Evolutionary conservation across 2,797 vertebrate species (phyloP).

Genomic region (Xenops minutus): DNA sequence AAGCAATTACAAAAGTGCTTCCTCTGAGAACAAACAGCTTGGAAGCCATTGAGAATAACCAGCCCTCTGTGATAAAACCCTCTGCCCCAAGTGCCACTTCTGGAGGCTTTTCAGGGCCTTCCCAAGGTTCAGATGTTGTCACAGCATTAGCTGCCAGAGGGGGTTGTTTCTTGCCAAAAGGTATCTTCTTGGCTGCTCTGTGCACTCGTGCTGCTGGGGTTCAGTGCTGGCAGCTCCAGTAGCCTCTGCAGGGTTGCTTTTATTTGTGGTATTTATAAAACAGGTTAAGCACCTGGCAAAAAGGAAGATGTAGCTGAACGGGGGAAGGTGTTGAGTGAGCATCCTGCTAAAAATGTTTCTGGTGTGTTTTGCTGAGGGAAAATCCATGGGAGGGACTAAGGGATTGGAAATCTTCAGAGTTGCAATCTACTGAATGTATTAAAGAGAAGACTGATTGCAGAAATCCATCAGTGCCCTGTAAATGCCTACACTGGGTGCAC

Average conservation of each 20-base stretch:
- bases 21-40: neutral
- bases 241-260: neutral
- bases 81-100: neutral
- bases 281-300: neutral
- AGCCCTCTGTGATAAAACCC: neutral
- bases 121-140: slow-evolving; percentile 14
- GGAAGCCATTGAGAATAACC: neutral
- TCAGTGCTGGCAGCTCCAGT: neutral
- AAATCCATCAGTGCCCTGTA: no score
- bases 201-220: neutral
- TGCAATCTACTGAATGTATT: neutral
- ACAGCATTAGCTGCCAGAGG: neutral
- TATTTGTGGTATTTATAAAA: neutral
- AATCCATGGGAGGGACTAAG: neutral
- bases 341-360: neutral
- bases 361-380: neutral
- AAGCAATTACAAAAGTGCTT: neutral
- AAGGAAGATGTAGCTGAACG: neutral
- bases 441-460: neutral
- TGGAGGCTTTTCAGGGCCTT: slow-evolving; percentile 11
- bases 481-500: neutral
- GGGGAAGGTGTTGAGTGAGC: neutral
- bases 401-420: neutral
- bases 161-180: neutral
- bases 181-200: neutral